Percentiles rank a stretch among this genome's conserved stretches.
These are phyloP conservation scores for Yponomeuta malinellus DNA, from an alignment of 2,888 invertebrate genomes.

Conservation along the genomic window DNA sequence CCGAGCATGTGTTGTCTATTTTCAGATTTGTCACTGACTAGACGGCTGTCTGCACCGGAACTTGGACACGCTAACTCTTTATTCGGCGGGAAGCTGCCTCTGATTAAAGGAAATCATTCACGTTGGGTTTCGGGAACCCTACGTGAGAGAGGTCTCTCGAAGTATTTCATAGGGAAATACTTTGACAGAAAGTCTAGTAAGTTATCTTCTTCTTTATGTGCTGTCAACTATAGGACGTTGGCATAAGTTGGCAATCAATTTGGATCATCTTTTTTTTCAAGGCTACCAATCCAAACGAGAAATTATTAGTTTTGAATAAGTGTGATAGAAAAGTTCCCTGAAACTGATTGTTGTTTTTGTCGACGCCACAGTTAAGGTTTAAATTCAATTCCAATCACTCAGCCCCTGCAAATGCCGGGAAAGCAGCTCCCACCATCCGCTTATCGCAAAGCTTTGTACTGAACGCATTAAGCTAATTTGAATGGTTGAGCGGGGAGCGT, in stretches of 20 bases:
- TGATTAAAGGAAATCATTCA: slow-evolving; percentile 33
- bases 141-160: no score
- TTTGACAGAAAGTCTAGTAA: no score
- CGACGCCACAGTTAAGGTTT: neutral
- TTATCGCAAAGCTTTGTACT: slow-evolving; percentile 70
- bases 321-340: neutral
- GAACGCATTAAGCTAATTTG: slow-evolving; percentile 73
- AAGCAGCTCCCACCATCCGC: slow-evolving; percentile 49
- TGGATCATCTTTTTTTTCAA: no score
- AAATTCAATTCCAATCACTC: slow-evolving; percentile 13
- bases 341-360: neutral
- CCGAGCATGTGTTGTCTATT: slow-evolving; percentile 48
- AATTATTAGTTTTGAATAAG: neutral
- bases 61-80: slow-evolving; percentile 49
- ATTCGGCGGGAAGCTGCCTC: slow-evolving; percentile 32
- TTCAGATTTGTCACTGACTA: slow-evolving; percentile 61
- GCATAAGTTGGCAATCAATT: no score
- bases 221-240: no score
- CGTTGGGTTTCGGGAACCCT: slow-evolving; percentile 16
- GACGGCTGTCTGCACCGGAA: slow-evolving; percentile 61
- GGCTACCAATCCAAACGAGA: no score
- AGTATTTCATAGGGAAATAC: no score
- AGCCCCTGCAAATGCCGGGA: slow-evolving; percentile 35
- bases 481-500: slow-evolving; percentile 57
- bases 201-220: no score